Conservation (phyloP, 1,140 invertebrate genomes). For the Vanessa tameamea region DNA sequence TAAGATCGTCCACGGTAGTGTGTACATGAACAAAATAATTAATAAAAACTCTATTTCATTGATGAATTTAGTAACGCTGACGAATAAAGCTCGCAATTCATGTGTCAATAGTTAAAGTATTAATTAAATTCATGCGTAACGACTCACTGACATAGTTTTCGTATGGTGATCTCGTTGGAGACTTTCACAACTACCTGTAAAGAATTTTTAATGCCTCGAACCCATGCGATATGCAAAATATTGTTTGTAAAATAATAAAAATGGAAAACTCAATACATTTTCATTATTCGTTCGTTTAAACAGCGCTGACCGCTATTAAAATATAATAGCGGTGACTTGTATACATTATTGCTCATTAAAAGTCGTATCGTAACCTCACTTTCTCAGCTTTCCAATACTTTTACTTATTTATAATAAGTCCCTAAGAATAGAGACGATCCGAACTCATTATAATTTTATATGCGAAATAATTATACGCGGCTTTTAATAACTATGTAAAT, state of each 20-base stretch:
- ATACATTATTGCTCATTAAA: slow-evolving; percentile 38
- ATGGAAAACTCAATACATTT: background rate
- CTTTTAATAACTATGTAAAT: background rate
- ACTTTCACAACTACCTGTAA: slow-evolving; percentile 37
- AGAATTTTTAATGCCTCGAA: slow-evolving; percentile 22
- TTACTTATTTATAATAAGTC: slow-evolving; percentile 36
- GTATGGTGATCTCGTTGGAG: slow-evolving; percentile 36
- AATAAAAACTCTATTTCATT: background rate
- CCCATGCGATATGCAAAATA: slow-evolving; percentile 24
- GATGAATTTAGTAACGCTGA: background rate
- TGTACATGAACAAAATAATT: no score
- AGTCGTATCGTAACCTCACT: slow-evolving; percentile 32
- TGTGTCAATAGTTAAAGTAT: slow-evolving; percentile 28
- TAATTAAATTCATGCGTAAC: slow-evolving; percentile 35
- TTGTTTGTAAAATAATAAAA: slow-evolving; percentile 6
- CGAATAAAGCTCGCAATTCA: slow-evolving; percentile 10
- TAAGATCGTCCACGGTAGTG: no score
- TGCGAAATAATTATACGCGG: background rate
- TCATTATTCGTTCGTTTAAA: background rate
- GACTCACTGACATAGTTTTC: slow-evolving; percentile 31
- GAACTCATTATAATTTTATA: slow-evolving; percentile 10
- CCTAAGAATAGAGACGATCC: slow-evolving; percentile 19
- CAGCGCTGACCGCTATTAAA: slow-evolving; percentile 10
- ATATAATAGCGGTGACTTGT: slow-evolving; percentile 18
- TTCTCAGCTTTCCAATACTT: slow-evolving; percentile 41